Base-by-base conservation (phyloP, 2,113 vertebrate genomes). In the Heterochromis multidens region DNA sequence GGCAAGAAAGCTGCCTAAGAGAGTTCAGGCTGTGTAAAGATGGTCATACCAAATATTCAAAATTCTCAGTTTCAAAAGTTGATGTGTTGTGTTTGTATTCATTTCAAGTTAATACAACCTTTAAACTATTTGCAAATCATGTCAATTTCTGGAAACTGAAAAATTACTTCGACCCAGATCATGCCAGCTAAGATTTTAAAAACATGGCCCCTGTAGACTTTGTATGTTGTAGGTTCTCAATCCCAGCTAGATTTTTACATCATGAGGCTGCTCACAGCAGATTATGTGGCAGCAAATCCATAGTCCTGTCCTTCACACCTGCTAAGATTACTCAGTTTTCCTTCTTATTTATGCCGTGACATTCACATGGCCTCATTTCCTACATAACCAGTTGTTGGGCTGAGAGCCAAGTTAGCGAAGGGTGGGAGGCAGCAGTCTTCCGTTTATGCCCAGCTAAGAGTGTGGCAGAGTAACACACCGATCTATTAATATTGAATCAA, bases 401-500 rank as follows among this genome's bases (percentile, higher is more conserved):
- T 54, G 11, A 82, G 57, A 78, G 81, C 87, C 80, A 83, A 86
- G 79, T 21, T 57, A 27, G 16, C 11, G 25, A 46, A 40, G n/a
- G 12, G 23, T 12, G 25, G 2, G 37, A 37, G 35, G 37, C 19
- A 8, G 19, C 31, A 27, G 21, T 52, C 21, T 54, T 91, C n/a
- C 8, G 1, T 81, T 82, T 86, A 61, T 84, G 16, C 65, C 59
- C 37, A 65, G 82, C 29, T 23, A 63, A 86, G 58, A 83, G 60
- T 79, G 77, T 84, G 74, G 81, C 70, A 72, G 79, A 77, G 80
- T 77, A 83, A 82, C 85, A 90, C 62, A 82, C 61, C 3, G 21
- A 91, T 95, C 91, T 92, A 95, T 93, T 81, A 91, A 91, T 93
- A 95, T 94, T 87, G 83, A 94, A 95, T 95, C 89, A 93, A 86